Percentiles rank a stretch among this genome's conserved stretches.
phyloP scores from a whole-genome alignment of 2,888 invertebrate species.

The Cephus runcator region DNA sequence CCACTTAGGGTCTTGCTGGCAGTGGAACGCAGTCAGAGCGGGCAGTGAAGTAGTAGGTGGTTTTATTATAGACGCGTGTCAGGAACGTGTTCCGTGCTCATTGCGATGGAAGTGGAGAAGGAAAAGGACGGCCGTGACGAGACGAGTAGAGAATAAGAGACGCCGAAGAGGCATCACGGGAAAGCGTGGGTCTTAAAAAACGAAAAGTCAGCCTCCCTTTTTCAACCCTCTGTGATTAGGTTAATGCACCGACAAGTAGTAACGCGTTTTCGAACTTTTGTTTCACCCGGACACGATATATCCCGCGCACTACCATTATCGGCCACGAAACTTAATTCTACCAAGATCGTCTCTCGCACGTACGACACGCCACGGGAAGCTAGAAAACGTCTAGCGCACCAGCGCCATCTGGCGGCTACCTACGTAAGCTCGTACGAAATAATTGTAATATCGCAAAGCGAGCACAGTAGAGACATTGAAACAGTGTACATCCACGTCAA shows the following conservation, averaged over 20 bases:
- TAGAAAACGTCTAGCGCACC: background rate
- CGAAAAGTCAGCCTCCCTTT: slow-evolving; percentile 21
- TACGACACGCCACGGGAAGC: background rate
- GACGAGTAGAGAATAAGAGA: slow-evolving; percentile 1
- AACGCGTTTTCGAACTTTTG: slow-evolving; percentile 9
- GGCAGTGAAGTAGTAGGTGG: slow-evolving; percentile 27
- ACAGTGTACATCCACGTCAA: background rate
- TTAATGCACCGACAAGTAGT: slow-evolving; percentile 36
- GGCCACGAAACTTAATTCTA: background rate
- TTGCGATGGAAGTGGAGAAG: slow-evolving; percentile 6
- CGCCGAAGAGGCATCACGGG: slow-evolving; percentile 4
- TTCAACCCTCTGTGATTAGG: slow-evolving; percentile 35
- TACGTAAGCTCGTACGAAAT: background rate
- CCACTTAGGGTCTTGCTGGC: slow-evolving; percentile 25
- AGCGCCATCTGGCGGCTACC: background rate
- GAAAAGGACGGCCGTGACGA: background rate
- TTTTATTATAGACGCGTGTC: slow-evolving; percentile 43
- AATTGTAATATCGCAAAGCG: background rate
- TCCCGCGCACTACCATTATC: background rate
- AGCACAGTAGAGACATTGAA: background rate
- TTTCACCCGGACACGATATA: background rate
- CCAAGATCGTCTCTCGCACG: background rate
- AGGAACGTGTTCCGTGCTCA: slow-evolving; percentile 32
- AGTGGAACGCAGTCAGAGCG: slow-evolving; percentile 1
- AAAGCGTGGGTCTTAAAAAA: slow-evolving; percentile 30